Evolutionary conservation across 1,140 invertebrate species (phyloP).

Genomic region (Hypsibius dujardini): DNA sequence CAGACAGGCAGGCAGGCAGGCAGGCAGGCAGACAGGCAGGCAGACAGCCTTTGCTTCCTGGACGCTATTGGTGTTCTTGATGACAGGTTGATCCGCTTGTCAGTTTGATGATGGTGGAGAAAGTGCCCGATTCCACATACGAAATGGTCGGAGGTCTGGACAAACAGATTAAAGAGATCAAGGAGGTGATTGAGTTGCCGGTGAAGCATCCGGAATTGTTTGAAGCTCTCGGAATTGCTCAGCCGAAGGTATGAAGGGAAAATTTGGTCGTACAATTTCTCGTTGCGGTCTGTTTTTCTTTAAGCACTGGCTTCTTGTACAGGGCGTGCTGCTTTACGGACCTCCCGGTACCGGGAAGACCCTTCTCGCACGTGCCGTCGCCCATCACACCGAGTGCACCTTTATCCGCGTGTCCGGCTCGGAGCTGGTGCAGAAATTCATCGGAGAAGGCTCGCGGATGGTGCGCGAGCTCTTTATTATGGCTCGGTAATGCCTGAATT

Average conservation of each 20-base stretch:
- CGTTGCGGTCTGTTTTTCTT: no score
- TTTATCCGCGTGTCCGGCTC: slow-evolving; percentile 98
- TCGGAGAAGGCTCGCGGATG: slow-evolving; percentile 98
- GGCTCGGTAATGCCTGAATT: slow-evolving; percentile 47
- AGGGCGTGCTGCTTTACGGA: slow-evolving; percentile 87
- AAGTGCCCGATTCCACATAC: slow-evolving; percentile 96
- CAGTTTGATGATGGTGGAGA: slow-evolving; percentile 99
- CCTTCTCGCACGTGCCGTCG: slow-evolving; percentile 85
- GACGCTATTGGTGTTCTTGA: slow-evolving; percentile 17
- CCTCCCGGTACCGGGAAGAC: slow-evolving; percentile 94
- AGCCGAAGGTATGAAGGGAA: slow-evolving; percentile 55
- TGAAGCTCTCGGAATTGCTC: slow-evolving; percentile 95
- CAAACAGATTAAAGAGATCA: slow-evolving; percentile 99
- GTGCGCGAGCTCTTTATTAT: slow-evolving; percentile 97
- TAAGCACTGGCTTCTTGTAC: not conserved
- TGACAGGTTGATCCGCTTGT: slow-evolving; percentile 85
- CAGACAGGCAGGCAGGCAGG: no score
- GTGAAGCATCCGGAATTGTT: slow-evolving; percentile 97
- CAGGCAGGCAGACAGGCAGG: no score
- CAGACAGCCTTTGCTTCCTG: no score
- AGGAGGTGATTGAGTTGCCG: slow-evolving; percentile 97
- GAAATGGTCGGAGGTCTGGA: slow-evolving; percentile 99
- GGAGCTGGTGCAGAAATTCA: slow-evolving; percentile 98
- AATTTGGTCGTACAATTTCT: slow-evolving; percentile 14
- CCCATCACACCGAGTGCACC: slow-evolving; percentile 98